phyloP scores from a whole-genome alignment of 2,888 invertebrate genomes.

The Scaptomyza reducta region DNA sequence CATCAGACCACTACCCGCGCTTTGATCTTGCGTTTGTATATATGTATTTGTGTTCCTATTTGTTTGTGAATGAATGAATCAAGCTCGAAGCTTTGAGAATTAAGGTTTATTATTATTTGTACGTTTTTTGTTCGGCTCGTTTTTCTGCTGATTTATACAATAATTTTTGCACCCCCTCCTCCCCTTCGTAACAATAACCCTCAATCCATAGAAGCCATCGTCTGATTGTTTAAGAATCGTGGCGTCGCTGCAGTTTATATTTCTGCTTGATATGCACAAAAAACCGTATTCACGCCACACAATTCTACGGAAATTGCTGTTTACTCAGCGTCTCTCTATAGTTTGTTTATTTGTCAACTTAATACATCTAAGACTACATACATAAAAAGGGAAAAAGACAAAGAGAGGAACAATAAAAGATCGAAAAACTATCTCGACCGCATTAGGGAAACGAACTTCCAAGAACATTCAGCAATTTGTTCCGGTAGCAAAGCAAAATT shows the following conservation, averaged over 20 bases:
- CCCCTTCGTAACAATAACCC: not conserved
- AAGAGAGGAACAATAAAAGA: too few species aligned
- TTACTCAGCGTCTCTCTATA: constrained; percentile 38
- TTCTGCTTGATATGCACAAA: constrained; percentile 67
- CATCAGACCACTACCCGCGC: not conserved
- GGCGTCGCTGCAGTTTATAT: constrained; percentile 73
- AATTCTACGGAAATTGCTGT: constrained; percentile 63
- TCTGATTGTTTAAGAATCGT: constrained; percentile 71
- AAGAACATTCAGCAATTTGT: constrained; percentile 68
- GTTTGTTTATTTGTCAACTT: constrained; percentile 31
- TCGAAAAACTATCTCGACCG: constrained; percentile 36
- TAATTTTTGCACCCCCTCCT: constrained; percentile 45
- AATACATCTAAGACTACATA: constrained; percentile 10
- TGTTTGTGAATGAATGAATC: constrained; percentile 68
- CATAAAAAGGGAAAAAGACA: constrained; percentile 4
- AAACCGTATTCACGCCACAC: constrained; percentile 48
- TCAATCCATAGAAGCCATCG: constrained; percentile 22
- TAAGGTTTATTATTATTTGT: constrained; percentile 76
- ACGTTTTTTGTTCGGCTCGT: constrained; percentile 22
- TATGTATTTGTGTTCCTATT: constrained; percentile 26
- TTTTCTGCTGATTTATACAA: constrained; percentile 74
- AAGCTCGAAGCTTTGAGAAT: constrained; percentile 72
- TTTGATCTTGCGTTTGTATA: constrained; percentile 44
- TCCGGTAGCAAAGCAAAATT: constrained; percentile 66
- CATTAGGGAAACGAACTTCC: constrained; percentile 52